phyloP scores from a whole-genome alignment of 2,113 vertebrate species.

The Camelus bactrianus region DNA sequence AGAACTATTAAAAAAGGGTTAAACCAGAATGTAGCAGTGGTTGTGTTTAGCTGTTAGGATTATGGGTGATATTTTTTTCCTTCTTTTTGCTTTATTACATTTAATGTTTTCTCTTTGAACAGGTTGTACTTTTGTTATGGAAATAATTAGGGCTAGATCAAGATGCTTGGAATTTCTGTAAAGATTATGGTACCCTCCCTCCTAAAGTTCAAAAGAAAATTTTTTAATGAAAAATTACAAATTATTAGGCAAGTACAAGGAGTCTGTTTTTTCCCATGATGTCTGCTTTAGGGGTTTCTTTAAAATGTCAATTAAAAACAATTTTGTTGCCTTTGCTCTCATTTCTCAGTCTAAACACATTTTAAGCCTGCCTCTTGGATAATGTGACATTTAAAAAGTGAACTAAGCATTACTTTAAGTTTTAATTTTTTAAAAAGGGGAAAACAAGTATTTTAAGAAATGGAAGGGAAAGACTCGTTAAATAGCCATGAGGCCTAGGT shows the following conservation, averaged over 20 bases:
- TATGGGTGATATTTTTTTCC: neutral
- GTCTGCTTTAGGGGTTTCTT: neutral
- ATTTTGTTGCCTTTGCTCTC: neutral
- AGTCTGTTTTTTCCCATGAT: neutral
- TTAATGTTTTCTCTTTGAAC: constrained; percentile 16
- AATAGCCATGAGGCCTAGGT: neutral
- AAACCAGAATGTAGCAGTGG: neutral
- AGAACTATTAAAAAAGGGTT: neutral
- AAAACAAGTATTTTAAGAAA: neutral
- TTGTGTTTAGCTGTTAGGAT: neutral
- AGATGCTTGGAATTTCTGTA: neutral
- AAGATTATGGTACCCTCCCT: neutral
- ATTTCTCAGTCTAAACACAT: neutral
- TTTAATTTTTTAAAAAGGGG: neutral
- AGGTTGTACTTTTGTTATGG: neutral
- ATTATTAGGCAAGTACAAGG: neutral
- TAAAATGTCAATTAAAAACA: neutral
- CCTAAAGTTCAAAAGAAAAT: neutral
- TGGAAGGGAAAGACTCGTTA: neutral
- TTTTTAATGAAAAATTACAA: neutral
- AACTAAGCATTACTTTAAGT: neutral
- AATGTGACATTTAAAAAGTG: neutral
- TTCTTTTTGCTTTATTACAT: neutral
- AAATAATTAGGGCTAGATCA: neutral
- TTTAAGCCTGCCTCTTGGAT: neutral